A percentile compares a stretch with the other conserved stretches of the same genome.
Evolutionary conservation across 2,797 vertebrate genomes (phyloP).

Genomic region (Enteromius afrohamiltoni): DNA sequence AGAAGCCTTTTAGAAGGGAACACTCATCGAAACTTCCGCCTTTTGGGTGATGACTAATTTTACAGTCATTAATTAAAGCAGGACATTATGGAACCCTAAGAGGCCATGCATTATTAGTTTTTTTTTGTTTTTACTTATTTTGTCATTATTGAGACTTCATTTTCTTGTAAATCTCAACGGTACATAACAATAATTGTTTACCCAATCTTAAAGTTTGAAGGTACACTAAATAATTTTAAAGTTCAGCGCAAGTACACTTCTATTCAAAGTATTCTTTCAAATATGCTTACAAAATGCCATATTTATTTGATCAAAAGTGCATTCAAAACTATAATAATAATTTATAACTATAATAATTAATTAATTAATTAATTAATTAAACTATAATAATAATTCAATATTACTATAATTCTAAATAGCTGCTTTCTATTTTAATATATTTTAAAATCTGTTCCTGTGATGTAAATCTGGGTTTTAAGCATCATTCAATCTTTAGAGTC

Average conservation of each 20-base stretch:
- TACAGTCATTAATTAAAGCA: conserved; percentile 6
- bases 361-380: no score
- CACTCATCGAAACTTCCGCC: conserved; percentile 9
- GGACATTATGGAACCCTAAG: background rate
- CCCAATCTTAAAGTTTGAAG: background rate
- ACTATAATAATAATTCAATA: no score
- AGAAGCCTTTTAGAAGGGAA: conserved; percentile 32
- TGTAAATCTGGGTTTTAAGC: background rate
- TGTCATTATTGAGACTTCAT: background rate
- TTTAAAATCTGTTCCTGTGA: no score
- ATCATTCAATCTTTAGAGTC: background rate
- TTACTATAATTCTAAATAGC: background rate
- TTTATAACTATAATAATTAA: no score
- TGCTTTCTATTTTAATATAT: background rate
- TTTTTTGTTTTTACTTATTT: background rate
- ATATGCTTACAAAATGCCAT: background rate
- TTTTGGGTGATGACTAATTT: conserved; percentile 4
- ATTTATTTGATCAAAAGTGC: background rate
- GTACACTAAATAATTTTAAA: background rate
- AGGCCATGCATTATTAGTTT: background rate
- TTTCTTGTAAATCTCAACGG: background rate
- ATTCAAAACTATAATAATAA: background rate
- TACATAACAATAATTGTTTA: background rate
- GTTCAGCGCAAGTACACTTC: background rate
- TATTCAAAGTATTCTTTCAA: background rate